Evolutionary conservation across 2,113 vertebrate species (phyloP).

Genomic region (Spheniscus mendiculus): DNA sequence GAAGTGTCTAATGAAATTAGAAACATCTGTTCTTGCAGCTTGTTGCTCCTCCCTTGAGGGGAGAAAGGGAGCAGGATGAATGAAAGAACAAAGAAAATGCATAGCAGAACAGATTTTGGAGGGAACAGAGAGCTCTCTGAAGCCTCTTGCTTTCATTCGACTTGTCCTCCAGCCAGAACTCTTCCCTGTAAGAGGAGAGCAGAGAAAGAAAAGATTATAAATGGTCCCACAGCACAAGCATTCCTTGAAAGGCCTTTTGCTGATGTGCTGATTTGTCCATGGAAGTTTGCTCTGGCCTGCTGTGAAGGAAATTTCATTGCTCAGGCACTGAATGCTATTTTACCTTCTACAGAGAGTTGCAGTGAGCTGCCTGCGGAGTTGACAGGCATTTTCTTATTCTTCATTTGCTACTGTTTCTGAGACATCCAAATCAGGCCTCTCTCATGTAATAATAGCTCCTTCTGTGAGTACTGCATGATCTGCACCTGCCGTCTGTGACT

Average conservation of each 20-base stretch:
- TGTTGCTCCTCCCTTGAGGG: slow-evolving; percentile 14
- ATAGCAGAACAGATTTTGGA: slow-evolving; percentile 12
- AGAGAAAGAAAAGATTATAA: not conserved
- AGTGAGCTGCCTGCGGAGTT: not conserved
- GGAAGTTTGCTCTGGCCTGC: not conserved
- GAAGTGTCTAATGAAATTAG: slow-evolving; percentile 6
- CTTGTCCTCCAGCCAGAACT: not conserved
- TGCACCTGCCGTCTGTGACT: not conserved
- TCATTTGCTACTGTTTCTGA: not conserved
- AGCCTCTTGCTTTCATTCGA: not conserved
- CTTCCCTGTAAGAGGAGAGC: not conserved
- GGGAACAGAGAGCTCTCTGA: not conserved
- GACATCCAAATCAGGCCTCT: not conserved
- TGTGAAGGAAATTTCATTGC: not conserved
- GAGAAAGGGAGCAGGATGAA: not conserved
- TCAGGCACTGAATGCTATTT: not conserved
- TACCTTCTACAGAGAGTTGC: not conserved
- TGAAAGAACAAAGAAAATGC: slow-evolving; percentile 13
- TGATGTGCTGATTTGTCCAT: not conserved
- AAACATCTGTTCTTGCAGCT: slow-evolving; percentile 42
- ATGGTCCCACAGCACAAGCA: not conserved
- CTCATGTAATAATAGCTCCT: not conserved
- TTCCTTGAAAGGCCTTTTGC: not conserved
- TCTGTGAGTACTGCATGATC: not conserved
- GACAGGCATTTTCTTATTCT: not conserved